Evolutionary conservation across 2,888 invertebrate species (phyloP).

Genomic region (Orthosia cruda): DNA sequence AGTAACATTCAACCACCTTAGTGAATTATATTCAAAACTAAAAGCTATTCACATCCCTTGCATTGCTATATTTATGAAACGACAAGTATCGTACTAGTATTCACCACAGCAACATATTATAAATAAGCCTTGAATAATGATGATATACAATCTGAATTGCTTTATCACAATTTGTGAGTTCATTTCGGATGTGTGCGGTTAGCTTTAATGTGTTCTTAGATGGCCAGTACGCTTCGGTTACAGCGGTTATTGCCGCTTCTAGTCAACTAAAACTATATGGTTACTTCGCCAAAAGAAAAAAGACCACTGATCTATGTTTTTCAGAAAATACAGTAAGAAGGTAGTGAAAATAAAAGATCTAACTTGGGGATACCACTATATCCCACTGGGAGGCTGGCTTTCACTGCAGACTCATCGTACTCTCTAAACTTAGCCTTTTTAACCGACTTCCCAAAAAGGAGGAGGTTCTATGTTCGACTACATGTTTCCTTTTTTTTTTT

Average conservation of each 20-base stretch:
- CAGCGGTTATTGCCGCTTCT: slow-evolving; percentile 16
- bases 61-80: too few species aligned
- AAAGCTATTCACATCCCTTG: not conserved
- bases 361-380: not conserved
- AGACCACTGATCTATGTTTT: too few species aligned
- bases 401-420: not conserved
- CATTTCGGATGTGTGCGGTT: slow-evolving; percentile 37
- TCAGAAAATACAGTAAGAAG: too few species aligned
- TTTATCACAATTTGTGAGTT: slow-evolving; percentile 23
- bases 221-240: slow-evolving; percentile 10
- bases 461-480: too few species aligned
- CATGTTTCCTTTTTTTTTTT: too few species aligned
- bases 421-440: not conserved
- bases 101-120: slow-evolving; percentile 12
- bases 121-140: slow-evolving; percentile 15
- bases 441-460: too few species aligned
- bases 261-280: not conserved
- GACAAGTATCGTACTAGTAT: not conserved
- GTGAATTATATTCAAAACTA: not conserved
- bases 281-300: too few species aligned
- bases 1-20: not conserved
- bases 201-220: slow-evolving; percentile 2
- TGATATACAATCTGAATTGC: slow-evolving; percentile 14
- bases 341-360: not conserved
- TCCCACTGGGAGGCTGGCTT: not conserved